phyloP scores from a whole-genome alignment of 37 sponge, comb jelly and placozoan genomes.

The Beroe ovata region DNA sequence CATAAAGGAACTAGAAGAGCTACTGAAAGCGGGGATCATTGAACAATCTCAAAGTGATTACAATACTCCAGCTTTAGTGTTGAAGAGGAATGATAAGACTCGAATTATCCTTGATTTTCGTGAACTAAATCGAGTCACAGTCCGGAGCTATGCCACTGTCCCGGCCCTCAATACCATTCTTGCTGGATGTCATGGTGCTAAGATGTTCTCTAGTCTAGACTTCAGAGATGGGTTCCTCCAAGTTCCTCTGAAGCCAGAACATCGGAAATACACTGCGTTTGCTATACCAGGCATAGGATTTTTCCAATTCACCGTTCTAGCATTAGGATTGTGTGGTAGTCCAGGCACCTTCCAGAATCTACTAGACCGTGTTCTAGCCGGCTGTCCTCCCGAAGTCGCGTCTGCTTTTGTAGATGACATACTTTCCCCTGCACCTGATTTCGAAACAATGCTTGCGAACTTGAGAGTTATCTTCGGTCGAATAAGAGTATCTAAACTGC shows the following conservation, averaged over 20 bases:
- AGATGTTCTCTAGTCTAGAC: conserved; percentile 68
- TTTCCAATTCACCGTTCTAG: conserved; percentile 70
- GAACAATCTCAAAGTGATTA: conserved; percentile 70
- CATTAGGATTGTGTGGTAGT: conserved; percentile 70
- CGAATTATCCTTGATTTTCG: conserved; percentile 75
- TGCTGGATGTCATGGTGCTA: conserved; percentile 71
- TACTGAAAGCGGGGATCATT: conserved; percentile 75
- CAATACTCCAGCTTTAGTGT: conserved; percentile 77
- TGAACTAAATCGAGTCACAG: conserved; percentile 72
- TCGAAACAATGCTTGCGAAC: conserved; percentile 64
- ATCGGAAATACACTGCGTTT: conserved; percentile 72
- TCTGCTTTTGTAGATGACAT: conserved; percentile 72
- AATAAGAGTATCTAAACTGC: conserved; percentile 72
- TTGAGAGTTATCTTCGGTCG: conserved; percentile 71
- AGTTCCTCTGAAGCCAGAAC: conserved; percentile 69
- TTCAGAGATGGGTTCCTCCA: conserved; percentile 75
- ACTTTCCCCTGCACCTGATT: conserved; percentile 62
- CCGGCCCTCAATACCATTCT: conserved; percentile 76
- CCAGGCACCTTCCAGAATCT: conserved; percentile 73
- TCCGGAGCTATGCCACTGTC: conserved; percentile 73
- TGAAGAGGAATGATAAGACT: conserved; percentile 70
- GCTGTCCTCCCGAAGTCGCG: conserved; percentile 67
- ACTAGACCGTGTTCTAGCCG: conserved; percentile 71
- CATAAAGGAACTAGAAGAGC: conserved; percentile 66
- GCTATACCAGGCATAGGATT: conserved; percentile 74